These are phyloP conservation scores for Helicoverpa assulta DNA, from an alignment of 2,888 invertebrate species.

Conservation along the genomic window DNA sequence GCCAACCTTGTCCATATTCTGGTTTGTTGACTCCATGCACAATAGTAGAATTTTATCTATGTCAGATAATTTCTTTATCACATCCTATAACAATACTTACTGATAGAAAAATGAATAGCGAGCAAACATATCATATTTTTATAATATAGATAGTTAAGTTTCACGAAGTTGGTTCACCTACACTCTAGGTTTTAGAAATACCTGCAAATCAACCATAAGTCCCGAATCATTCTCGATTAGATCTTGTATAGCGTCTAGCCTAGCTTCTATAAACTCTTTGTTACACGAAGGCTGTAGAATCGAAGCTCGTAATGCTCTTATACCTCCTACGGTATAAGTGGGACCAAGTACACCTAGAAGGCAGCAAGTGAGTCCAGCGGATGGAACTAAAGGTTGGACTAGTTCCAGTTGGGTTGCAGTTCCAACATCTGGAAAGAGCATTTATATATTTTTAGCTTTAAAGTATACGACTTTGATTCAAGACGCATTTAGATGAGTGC, in stretches of 20 bases:
- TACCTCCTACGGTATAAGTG: slow-evolving; percentile 91
- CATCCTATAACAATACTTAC: slow-evolving; percentile 82
- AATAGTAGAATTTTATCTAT: slow-evolving; percentile 94
- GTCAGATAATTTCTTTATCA: slow-evolving; percentile 92
- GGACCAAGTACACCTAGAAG: slow-evolving; percentile 85
- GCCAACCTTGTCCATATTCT: slow-evolving; percentile 88
- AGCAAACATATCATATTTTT: too few species aligned
- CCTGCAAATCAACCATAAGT: slow-evolving; percentile 92
- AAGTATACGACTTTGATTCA: too few species aligned
- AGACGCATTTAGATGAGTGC: too few species aligned
- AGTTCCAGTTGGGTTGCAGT: slow-evolving; percentile 95
- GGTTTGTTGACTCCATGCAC: slow-evolving; percentile 84
- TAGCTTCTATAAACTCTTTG: slow-evolving; percentile 91
- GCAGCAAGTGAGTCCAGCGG: slow-evolving; percentile 84
- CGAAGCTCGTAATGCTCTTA: slow-evolving; percentile 94
- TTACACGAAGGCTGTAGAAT: slow-evolving; percentile 95
- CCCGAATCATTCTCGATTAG: slow-evolving; percentile 92
- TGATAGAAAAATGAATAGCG: neutral
- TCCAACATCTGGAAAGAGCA: slow-evolving; percentile 92
- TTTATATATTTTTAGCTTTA: too few species aligned
- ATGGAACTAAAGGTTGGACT: slow-evolving; percentile 89
- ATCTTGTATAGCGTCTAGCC: slow-evolving; percentile 94
- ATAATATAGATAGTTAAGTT: too few species aligned
- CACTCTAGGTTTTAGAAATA: slow-evolving; percentile 64
- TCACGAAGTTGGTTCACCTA: too few species aligned